Evolutionary conservation across 2,888 invertebrate species (phyloP), one percentile per base, ranked within the genome.

Genomic region (Eucera pruinosa): DNA sequence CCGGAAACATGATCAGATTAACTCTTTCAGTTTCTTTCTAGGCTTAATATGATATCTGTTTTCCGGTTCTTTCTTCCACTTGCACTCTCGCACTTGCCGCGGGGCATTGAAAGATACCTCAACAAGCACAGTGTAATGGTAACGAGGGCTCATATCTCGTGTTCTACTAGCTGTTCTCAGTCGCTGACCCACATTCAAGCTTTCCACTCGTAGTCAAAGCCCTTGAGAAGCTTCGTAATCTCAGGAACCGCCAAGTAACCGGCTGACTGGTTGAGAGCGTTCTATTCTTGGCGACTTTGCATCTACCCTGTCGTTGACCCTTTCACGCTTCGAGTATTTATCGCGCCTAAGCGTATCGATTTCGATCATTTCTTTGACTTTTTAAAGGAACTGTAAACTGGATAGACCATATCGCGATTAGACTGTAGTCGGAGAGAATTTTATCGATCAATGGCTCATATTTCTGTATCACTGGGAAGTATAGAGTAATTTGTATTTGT

Each of bases 301-400:
- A 79, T 77, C 82, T 67, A 83, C 81, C 78, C 81, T 80, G 76
- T 60, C 85, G 83, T 83, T 83, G 85, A 86, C 82, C 81, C 78
- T 75, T 74, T 25, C 57, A 54, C 54, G 36, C 67, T 76, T 62
- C 65, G 48, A 65, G 39, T 60, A 57, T 73, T 68, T 73, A 57
- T 61, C 58, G 41, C 69, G 39, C 30, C 70, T 5, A 25, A 18
- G 15, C 50, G 39, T 60, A 60, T 30, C 61, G 55, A 52, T 70
- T 55, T 39, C 48, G 18, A 33, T 20, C 45, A 20, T 27, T 57
- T 36, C 9, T 15, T 11, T 36, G 25, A 18, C 33, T 47, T 41
- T n/a, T 39, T 18, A 7, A 43, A 6, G 11, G n/a, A 39, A 9
- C 23, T 4, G 7, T 4, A 2, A 39, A 0, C 4, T 2, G 13